Conservation (phyloP, 2,113 vertebrate genomes). For the Bos javanicus region DNA sequence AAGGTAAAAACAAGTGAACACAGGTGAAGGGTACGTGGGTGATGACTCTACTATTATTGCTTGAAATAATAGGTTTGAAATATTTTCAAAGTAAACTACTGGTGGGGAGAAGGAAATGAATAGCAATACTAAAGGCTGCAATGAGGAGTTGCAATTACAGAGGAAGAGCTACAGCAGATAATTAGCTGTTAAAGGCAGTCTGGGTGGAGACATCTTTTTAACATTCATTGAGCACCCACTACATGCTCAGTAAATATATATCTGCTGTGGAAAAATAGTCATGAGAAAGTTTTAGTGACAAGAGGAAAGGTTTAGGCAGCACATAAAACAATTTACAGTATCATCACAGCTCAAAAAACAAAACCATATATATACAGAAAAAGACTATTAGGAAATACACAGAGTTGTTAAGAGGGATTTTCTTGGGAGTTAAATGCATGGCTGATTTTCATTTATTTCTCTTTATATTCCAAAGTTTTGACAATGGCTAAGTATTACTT, state of each 20-base stretch:
- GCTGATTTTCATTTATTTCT: neutral
- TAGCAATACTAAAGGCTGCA: neutral
- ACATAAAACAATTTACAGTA: neutral
- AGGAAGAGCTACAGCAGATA: neutral
- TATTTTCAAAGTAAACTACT: neutral
- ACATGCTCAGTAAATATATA: neutral
- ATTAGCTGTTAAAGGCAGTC: neutral
- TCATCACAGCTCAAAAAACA: neutral
- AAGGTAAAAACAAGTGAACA: neutral
- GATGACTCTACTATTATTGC: neutral
- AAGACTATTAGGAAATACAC: neutral
- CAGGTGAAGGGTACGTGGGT: neutral
- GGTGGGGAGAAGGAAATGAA: neutral
- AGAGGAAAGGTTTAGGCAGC: neutral
- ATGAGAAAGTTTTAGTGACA: neutral
- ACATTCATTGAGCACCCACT: neutral
- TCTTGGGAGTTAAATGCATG: neutral
- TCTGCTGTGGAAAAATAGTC: neutral
- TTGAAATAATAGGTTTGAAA: neutral
- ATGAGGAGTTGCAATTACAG: neutral
- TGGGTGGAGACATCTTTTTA: neutral
- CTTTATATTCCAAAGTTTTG: neutral
- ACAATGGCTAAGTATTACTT: neutral
- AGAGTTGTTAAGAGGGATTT: neutral
- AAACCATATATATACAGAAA: neutral